These are phyloP conservation scores for Phyllostomus hastatus DNA, from an alignment of 2,113 vertebrate species.

Conservation along the genomic window DNA sequence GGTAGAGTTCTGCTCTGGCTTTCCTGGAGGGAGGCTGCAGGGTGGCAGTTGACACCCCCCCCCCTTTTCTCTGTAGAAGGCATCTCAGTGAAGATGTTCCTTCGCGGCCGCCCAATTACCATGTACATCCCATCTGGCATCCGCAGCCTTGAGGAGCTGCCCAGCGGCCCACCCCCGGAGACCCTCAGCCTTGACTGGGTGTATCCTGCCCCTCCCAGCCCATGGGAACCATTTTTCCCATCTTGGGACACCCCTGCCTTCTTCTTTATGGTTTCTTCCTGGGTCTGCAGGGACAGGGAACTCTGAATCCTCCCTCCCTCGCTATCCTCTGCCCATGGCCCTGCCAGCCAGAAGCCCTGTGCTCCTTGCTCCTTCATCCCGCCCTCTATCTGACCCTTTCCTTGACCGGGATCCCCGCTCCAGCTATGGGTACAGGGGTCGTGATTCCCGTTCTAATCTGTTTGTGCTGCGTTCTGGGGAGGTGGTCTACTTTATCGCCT, in stretches of 20 bases:
- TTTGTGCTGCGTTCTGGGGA: conserved; percentile 90
- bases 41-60: neutral
- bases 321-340: accelerated
- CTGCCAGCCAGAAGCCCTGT: neutral
- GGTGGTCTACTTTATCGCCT: conserved; percentile 92
- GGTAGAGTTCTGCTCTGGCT: neutral
- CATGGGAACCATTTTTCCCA: neutral
- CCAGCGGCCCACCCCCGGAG: conserved; percentile 87
- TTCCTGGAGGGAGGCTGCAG: neutral
- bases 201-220: conserved; percentile 86
- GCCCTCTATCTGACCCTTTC: conserved; percentile 1
- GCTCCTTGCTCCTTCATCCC: neutral
- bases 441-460: conserved; percentile 90
- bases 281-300: neutral
- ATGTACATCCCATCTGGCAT: conserved; percentile 94
- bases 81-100: conserved; percentile 93
- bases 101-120: conserved; percentile 92
- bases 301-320: neutral
- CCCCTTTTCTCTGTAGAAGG: conserved; percentile 76
- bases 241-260: neutral
- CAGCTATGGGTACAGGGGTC: conserved; percentile 93
- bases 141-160: conserved; percentile 90
- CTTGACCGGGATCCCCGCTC: conserved; percentile 65
- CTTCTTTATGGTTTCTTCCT: neutral
- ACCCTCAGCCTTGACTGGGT: conserved; percentile 93